A percentile compares a stretch with the other conserved stretches of the same genome.
These are phyloP conservation scores for Esperia sulphurella DNA, from an alignment of 2,888 invertebrate genomes.

Conservation along the genomic window DNA sequence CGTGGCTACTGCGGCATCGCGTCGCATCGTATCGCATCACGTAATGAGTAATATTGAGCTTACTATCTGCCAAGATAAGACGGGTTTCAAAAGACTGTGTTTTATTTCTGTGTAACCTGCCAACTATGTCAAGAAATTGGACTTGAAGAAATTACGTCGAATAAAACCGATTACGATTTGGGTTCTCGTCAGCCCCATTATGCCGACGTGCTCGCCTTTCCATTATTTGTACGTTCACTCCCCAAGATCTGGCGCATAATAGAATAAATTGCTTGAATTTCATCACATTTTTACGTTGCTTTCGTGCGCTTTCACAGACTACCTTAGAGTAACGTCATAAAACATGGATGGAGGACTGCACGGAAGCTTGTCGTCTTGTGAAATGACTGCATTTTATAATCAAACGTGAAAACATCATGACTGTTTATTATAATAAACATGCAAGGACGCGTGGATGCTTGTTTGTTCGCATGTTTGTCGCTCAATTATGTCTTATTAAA, in stretches of 20 bases:
- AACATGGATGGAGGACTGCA: not conserved
- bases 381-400: too few relatives aligned
- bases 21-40: not conserved
- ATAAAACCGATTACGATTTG: constrained; percentile 29
- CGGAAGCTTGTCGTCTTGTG: not conserved
- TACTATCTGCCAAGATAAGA: not conserved
- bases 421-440: not conserved
- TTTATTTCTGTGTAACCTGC: too few relatives aligned
- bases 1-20: not conserved
- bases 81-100: too few relatives aligned
- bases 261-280: constrained; percentile 19
- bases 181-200: constrained; percentile 34
- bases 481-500: too few relatives aligned
- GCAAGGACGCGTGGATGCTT: too few relatives aligned
- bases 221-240: constrained; percentile 24
- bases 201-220: constrained; percentile 28
- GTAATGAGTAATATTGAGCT: not conserved
- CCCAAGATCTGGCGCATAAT: constrained; percentile 16
- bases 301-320: constrained; percentile 4
- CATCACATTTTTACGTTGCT: constrained; percentile 15
- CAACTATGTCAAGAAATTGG: not conserved
- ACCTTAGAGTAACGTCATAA: constrained; percentile 1
- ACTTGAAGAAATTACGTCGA: constrained; percentile 9
- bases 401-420: not conserved
- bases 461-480: too few relatives aligned